Conservation (phyloP, 2,113 vertebrate species). For the Otolemur garnettii region DNA sequence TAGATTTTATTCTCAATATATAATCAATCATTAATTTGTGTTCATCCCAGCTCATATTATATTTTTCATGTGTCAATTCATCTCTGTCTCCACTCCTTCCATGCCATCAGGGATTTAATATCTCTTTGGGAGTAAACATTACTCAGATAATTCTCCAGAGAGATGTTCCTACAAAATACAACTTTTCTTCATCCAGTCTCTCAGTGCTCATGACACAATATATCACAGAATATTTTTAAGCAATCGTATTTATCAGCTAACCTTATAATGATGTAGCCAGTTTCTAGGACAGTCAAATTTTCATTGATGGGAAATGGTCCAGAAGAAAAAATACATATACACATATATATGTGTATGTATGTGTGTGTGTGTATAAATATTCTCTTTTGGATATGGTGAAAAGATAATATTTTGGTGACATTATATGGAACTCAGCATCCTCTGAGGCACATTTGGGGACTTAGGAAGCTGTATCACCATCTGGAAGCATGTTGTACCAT, state of each 20-base stretch:
- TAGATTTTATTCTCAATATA: background rate
- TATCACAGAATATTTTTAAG: background rate
- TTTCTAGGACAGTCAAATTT: background rate
- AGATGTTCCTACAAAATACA: background rate
- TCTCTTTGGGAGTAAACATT: background rate
- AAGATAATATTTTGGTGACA: background rate
- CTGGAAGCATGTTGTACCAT: background rate
- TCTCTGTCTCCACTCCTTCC: background rate
- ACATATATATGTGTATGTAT: no score
- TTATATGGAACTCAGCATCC: background rate
- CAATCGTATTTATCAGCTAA: background rate
- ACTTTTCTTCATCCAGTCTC: background rate
- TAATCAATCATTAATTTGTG: background rate
- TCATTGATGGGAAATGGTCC: background rate
- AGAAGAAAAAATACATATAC: background rate
- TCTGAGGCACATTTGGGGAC: background rate
- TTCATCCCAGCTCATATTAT: background rate
- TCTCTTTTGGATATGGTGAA: background rate
- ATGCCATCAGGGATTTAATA: no score
- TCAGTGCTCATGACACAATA: rapidly evolving
- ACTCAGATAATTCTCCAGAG: background rate
- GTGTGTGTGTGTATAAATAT: no score
- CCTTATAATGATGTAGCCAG: background rate
- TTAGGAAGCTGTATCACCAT: background rate
- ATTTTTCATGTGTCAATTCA: background rate